Base-by-base conservation (phyloP, 64 coral and sea anemone genomes). In the Platygyra sinensis region DNA sequence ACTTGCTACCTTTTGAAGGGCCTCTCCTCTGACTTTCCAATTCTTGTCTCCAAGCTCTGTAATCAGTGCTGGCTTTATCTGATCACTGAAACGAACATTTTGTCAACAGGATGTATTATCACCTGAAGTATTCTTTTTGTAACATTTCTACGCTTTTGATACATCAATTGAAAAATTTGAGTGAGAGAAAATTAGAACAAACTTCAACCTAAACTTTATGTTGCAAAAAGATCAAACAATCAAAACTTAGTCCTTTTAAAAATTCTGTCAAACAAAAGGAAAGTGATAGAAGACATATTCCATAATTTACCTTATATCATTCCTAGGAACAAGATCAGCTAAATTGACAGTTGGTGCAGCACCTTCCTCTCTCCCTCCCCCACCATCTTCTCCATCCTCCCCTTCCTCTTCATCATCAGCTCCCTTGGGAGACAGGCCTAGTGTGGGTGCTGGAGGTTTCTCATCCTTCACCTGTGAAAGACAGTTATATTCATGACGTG, bases 1-100 rank as follows among this genome's bases (percentile, higher is more conserved):
- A 57, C 10, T 16, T 57, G 24, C 18, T 93, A 98, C 96, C 96
- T 98, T 98, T 72, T 98, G 93, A 50, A 98, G 74, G 67, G 93
- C 96, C 78, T 98, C 96, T 20, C 93, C 96, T 86, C 96, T 93
- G 15, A 95, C 94, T 86, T 98, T 95, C 96, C 96, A 98, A 29
- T 98, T 98, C 64, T 98, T 98, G 31, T 98, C 96, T 60, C 88
- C 91, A 51, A 98, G 91, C 42, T 95, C 93, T 50, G 42, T 89
- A 39, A 98, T 95, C 7, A 98, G 65, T 0, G 93, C 91, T 20
- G 91, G 75, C 72, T 86, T 98, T 30, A 98, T 95, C 64, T 95
- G 87, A 52, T 60, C 88, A 89, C 96, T 98, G 75, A 14, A 96
- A 86, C 27, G 19, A 39, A 42, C 32, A 60, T 14, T 57, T 57